These are phyloP conservation scores for Leptinotarsa lineolata DNA, from an alignment of 1,140 invertebrate genomes.

Conservation along the genomic window DNA sequence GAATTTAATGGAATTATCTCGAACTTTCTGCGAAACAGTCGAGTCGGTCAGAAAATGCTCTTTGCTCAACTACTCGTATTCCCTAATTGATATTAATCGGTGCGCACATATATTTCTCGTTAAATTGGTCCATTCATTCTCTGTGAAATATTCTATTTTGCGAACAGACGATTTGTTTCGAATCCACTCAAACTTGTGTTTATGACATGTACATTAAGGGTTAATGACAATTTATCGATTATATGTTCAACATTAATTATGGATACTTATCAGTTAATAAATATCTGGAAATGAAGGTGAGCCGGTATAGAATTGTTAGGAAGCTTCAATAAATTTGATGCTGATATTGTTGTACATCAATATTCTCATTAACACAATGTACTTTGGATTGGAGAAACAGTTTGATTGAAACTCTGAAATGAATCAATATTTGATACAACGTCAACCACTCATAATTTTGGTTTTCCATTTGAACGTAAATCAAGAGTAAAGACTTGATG, in stretches of 20 bases:
- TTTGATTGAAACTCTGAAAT: no score
- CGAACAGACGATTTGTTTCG: background rate
- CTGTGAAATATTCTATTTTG: conserved; percentile 1
- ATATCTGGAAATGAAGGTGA: background rate
- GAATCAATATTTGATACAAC: no score
- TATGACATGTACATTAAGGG: conserved; percentile 5
- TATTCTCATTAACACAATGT: background rate
- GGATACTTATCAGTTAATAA: conserved; percentile 8
- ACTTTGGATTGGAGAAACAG: background rate
- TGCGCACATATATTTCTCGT: background rate
- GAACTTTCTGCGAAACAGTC: no score
- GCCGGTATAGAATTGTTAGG: no score
- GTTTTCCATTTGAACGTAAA: no score
- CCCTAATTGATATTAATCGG: conserved; percentile 8
- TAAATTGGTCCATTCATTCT: background rate
- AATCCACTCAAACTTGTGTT: conserved; percentile 3
- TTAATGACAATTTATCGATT: conserved; percentile 1
- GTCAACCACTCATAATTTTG: no score
- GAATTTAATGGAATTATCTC: no score
- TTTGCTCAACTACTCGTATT: background rate
- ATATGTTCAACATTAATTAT: background rate
- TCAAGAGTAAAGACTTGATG: no score
- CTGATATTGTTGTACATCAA: background rate
- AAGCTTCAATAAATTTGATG: background rate
- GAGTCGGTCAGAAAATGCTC: background rate